Base-by-base conservation (phyloP, 2,797 vertebrate genomes). In the Arnoldichthys spilopterus region DNA sequence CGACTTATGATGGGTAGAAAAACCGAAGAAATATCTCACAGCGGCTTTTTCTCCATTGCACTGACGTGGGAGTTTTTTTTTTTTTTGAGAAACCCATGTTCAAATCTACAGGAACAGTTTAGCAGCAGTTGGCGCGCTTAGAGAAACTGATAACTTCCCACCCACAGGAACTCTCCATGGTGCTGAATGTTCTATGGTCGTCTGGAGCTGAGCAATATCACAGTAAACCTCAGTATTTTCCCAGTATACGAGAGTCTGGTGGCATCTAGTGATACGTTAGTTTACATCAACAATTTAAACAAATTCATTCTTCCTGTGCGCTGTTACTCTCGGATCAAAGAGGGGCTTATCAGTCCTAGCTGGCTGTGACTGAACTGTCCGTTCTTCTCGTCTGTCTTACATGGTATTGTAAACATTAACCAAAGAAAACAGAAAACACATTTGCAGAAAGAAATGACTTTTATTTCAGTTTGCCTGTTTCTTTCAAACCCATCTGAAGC, bases 71-170 rank as follows among this genome's bases (percentile, higher is more conserved):
- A 70, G 47, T 28, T 49, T 62, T 32, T 30, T n/a, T 51, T 28
- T 49, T 62, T 32, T 30, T n/a, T 51, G 67, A 53, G 28, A 56
- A 37, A 26, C 70, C n/a, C n/a, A 11, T 59, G 67, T 30, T 70
- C 47, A 53, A 53, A 22, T 72, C 34, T 72, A 18, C 71, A 32
- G 47, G 45, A 70, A 70, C 47, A 70, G 62, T 64, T 37, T 37
- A 70, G 67, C 45, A 12, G 67, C 67, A 51, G 67, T 53, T 70
- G 47, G 45, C 32, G 66, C 24, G 43, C 51, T 34, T 24, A 56
- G 51, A 72, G 53, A 47, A 37, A 56, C 30, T 72, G 53, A 71
- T 59, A 43, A 59, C 66, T 47, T 47, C 18, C 24, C 72, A 49
- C 24, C 26, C 18, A 49, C 72, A 74, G 51, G 16, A 56, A 13